Evolutionary conservation across 2,888 invertebrate genomes (phyloP).

Genomic region (Glyphotaelius pellucidus): DNA sequence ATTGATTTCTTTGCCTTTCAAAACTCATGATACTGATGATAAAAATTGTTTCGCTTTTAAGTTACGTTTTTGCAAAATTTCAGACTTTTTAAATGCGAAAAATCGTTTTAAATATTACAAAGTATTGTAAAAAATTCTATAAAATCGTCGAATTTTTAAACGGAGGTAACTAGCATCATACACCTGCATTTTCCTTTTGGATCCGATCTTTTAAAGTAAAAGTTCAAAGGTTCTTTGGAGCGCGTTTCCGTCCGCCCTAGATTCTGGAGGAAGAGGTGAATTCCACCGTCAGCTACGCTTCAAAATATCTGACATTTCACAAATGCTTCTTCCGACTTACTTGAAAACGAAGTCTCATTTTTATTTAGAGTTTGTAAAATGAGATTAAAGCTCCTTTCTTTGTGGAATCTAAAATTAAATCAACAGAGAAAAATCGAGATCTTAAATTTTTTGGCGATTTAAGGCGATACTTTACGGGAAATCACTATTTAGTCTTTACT

Average conservation of each 20-base stretch:
- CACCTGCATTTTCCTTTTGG: not conserved
- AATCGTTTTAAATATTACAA: not conserved
- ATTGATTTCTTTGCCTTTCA: no score
- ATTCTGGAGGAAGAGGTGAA: not conserved
- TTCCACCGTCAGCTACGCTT: not conserved
- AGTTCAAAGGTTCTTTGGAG: not conserved
- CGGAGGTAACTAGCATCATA: not conserved
- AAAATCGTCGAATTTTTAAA: not conserved
- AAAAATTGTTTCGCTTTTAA: not conserved
- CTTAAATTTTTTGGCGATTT: no score
- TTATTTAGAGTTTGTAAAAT: not conserved
- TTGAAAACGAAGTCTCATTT: not conserved
- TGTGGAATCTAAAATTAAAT: not conserved
- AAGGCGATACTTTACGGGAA: no score
- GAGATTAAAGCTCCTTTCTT: not conserved
- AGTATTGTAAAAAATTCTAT: not conserved
- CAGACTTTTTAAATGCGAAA: not conserved
- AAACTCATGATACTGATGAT: no score
- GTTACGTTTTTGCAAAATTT: no score
- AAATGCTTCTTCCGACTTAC: not conserved
- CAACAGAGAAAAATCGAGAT: not conserved
- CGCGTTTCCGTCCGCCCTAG: not conserved
- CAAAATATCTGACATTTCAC: not conserved
- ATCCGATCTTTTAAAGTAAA: not conserved
- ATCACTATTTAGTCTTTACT: no score